Conservation (phyloP, 1,140 invertebrate genomes). For the Antheraea pernyi region DNA sequence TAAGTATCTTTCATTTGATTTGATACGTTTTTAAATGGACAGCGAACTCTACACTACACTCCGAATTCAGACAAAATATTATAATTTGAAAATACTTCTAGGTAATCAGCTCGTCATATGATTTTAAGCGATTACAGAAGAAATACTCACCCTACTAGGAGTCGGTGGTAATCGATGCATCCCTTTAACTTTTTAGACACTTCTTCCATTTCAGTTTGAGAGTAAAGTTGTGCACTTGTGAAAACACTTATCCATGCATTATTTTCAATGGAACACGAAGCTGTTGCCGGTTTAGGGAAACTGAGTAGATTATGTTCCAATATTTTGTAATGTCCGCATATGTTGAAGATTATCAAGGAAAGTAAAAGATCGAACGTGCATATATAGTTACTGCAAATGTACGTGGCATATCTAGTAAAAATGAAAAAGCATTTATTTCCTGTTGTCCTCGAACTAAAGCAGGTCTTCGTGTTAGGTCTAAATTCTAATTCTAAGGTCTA, state of each 20-base stretch:
- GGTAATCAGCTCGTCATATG: no score
- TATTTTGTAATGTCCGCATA: conserved; percentile 39
- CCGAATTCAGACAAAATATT: no score
- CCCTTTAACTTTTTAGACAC: conserved; percentile 14
- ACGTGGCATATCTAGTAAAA: conserved; percentile 22
- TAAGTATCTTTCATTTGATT: no score
- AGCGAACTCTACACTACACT: no score
- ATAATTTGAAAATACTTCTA: no score
- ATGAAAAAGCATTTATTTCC: neutral
- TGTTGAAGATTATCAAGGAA: conserved; percentile 32
- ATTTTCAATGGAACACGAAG: neutral
- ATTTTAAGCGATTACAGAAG: neutral
- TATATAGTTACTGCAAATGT: conserved; percentile 21
- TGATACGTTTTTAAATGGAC: no score
- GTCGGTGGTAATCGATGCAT: conserved; percentile 27
- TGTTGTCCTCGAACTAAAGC: no score
- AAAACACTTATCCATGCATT: neutral
- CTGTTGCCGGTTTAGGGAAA: conserved; percentile 23
- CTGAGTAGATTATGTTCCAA: conserved; percentile 27
- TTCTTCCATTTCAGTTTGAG: conserved; percentile 19
- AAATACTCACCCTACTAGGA: conserved; percentile 28
- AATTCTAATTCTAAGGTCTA: no score
- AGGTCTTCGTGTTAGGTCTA: no score
- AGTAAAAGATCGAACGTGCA: conserved; percentile 31
- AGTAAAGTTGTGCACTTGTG: conserved; percentile 20